Evolutionary conservation across 53 echinoderm and acorn worm genomes (phyloP).

Genomic region (Holothuria scabra): DNA sequence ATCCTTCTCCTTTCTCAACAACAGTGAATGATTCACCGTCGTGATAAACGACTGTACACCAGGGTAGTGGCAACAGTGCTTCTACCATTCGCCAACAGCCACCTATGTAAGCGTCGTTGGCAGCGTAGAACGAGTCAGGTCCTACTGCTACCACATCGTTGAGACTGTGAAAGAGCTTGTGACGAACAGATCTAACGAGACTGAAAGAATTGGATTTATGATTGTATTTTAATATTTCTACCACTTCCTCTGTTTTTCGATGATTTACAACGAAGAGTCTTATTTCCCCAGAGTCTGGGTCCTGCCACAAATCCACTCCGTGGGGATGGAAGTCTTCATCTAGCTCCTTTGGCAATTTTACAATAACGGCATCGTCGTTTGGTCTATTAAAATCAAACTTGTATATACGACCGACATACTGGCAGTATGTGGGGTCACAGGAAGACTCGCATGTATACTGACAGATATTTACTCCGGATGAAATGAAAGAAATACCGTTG

Average conservation of each 20-base stretch:
- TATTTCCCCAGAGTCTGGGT: neutral
- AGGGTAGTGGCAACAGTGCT: conserved; percentile 23
- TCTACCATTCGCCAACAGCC: conserved; percentile 41
- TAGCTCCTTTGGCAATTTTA: neutral
- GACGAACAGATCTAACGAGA: neutral
- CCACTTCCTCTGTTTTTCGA: neutral
- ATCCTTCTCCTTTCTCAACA: neutral
- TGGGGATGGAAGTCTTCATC: neutral
- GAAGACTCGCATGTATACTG: neutral
- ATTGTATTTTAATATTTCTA: conserved; percentile 24
- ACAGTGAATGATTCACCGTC: conserved; percentile 33
- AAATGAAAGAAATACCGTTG: conserved; percentile 26
- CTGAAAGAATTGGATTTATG: conserved; percentile 5
- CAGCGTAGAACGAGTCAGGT: conserved; percentile 35
- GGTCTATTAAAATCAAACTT: conserved; percentile 14
- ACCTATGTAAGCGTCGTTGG: conserved; percentile 3
- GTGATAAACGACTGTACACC: conserved; percentile 65
- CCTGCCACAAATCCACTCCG: neutral
- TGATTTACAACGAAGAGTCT: conserved; percentile 28
- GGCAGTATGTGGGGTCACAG: neutral
- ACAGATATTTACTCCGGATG: neutral
- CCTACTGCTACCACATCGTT: conserved; percentile 19
- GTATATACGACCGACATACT: neutral
- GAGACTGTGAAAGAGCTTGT: neutral
- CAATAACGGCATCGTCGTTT: neutral